Conservation (phyloP, 2,797 vertebrate genomes). For the Typhlichthys eigenmanni region DNA sequence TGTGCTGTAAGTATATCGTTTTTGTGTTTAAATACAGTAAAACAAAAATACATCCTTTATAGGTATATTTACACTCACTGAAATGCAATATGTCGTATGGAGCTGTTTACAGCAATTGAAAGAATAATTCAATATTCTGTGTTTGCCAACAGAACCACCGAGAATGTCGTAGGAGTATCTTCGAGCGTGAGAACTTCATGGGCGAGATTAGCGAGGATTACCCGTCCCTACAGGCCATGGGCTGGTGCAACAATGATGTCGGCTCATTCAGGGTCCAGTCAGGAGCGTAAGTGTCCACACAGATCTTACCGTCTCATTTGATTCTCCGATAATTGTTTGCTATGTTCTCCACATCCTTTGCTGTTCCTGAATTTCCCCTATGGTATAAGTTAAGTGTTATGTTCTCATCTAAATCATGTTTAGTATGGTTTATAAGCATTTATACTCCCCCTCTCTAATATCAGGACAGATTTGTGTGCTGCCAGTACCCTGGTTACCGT, state of each 20-base stretch:
- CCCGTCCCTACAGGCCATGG: conserved; percentile 88
- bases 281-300: conserved; percentile 83
- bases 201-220: conserved; percentile 91
- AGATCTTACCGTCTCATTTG: not conserved
- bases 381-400: not conserved
- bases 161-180: conserved; percentile 82
- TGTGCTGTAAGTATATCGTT: conserved; percentile 82
- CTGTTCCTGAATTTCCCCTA: not conserved
- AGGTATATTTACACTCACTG: too few species aligned
- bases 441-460: conserved; percentile 18
- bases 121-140: conserved; percentile 5
- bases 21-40: not conserved
- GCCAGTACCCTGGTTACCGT: conserved; percentile 92
- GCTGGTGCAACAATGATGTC: conserved; percentile 92
- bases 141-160: conserved; percentile 74
- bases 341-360: not conserved
- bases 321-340: conserved; percentile 1
- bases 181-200: conserved; percentile 90
- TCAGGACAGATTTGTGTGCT: conserved; percentile 87
- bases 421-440: conserved; percentile 18
- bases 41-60: too few species aligned
- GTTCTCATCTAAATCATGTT: conserved; percentile 13
- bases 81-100: not conserved
- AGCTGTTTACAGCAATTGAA: not conserved
- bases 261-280: conserved; percentile 88